phyloP scores from a whole-genome alignment of 2,888 invertebrate genomes.

The Elysia crispata region DNA sequence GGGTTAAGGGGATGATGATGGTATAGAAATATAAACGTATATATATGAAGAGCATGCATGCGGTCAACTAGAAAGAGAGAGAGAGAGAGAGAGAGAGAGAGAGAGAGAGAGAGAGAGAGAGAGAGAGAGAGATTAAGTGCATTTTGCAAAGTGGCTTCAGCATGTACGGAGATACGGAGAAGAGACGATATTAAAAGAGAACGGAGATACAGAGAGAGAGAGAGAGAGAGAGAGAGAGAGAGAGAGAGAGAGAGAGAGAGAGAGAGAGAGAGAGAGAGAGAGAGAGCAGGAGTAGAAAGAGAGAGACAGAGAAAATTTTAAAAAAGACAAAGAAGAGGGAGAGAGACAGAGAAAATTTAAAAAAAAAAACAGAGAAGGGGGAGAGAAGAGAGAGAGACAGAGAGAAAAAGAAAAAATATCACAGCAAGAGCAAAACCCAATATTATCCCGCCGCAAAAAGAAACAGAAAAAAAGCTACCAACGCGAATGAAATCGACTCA shows the following conservation, averaged over 20 bases:
- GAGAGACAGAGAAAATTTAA: background rate
- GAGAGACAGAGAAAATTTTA: too few relatives aligned
- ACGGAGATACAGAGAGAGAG: slow-evolving; percentile 11
- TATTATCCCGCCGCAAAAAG: too few relatives aligned
- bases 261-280: too few relatives aligned
- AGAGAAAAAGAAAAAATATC: background rate
- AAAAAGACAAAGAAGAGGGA: slow-evolving; percentile 16
- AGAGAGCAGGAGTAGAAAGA: too few relatives aligned
- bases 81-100: background rate
- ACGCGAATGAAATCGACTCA: background rate
- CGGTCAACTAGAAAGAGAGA: too few relatives aligned
- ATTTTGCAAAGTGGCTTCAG: background rate
- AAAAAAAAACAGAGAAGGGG: slow-evolving; percentile 6
- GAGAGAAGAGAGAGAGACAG: background rate
- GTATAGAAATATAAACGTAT: too few relatives aligned
- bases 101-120: slow-evolving; percentile 2
- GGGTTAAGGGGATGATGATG: too few relatives aligned
- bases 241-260: too few relatives aligned
- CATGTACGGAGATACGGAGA: background rate
- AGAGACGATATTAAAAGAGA: background rate
- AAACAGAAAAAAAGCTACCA: too few relatives aligned
- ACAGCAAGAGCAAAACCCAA: too few relatives aligned
- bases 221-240: background rate
- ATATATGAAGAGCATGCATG: too few relatives aligned
- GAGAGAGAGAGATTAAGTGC: too few relatives aligned